These are phyloP conservation scores for Phoenicopterus ruber DNA, from an alignment of 2,113 vertebrate genomes.

Conservation along the genomic window DNA sequence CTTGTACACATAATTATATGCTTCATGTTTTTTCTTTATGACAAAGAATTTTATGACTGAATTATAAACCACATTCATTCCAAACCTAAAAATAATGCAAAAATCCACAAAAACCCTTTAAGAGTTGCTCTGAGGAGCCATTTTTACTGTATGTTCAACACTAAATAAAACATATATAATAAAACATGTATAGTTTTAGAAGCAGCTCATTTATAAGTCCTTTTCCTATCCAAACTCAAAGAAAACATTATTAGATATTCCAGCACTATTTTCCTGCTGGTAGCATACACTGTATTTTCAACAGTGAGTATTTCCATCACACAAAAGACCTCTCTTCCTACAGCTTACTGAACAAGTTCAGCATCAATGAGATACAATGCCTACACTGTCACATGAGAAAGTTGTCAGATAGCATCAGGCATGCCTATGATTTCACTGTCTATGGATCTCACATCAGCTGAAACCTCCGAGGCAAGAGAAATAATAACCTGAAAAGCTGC, in stretches of 20 bases:
- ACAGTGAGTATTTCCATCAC: slow-evolving; percentile 67
- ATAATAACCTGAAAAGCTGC: slow-evolving; percentile 37
- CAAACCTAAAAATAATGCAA: background rate
- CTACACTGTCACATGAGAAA: slow-evolving; percentile 76
- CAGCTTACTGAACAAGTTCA: slow-evolving; percentile 77
- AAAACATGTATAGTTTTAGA: too few species aligned
- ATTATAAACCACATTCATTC: background rate
- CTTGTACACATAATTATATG: background rate
- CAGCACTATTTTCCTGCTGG: slow-evolving; percentile 65
- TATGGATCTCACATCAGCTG: slow-evolving; percentile 79
- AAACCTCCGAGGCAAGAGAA: slow-evolving; percentile 56
- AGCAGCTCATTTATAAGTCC: background rate
- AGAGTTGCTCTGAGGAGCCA: slow-evolving; percentile 53
- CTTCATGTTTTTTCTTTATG: background rate
- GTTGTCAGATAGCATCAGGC: slow-evolving; percentile 71
- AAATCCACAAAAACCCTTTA: slow-evolving; percentile 44
- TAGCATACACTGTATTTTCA: slow-evolving; percentile 74
- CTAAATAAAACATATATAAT: background rate
- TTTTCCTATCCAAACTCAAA: slow-evolving; percentile 46
- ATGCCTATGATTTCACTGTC: slow-evolving; percentile 77
- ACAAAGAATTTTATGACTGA: background rate
- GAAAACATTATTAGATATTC: slow-evolving; percentile 57
- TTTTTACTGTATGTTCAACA: slow-evolving; percentile 27
- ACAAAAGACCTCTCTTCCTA: slow-evolving; percentile 81
- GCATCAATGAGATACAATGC: slow-evolving; percentile 75